phyloP scores from a whole-genome alignment of 1,140 invertebrate genomes.

The Melitaea cinxia region DNA sequence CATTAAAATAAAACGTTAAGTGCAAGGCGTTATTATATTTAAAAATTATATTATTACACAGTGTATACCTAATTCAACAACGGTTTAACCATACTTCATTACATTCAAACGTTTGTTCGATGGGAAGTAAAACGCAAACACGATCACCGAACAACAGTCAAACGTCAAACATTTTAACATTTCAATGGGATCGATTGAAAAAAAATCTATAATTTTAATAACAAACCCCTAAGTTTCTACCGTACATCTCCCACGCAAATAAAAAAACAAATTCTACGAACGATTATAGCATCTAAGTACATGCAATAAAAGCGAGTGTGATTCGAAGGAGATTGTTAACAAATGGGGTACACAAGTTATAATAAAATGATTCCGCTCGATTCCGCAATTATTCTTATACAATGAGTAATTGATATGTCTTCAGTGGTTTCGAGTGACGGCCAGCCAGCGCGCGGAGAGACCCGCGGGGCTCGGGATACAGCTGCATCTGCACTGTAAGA shows the following conservation, averaged over 20 bases:
- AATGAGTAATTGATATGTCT: conserved; percentile 70
- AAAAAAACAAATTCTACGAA: neutral
- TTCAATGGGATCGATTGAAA: conserved; percentile 32
- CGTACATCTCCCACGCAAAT: conserved; percentile 56
- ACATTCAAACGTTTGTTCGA: neutral
- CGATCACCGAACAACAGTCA: conserved; percentile 35
- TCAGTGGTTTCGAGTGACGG: conserved; percentile 57
- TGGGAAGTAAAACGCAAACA: neutral
- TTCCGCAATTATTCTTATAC: conserved; percentile 63
- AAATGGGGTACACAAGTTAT: conserved; percentile 46
- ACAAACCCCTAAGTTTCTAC: conserved; percentile 39
- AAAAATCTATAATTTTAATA: conserved; percentile 44
- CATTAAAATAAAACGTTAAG: too few species aligned
- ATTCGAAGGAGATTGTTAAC: conserved; percentile 3
- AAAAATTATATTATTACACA: too few species aligned
- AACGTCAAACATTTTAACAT: conserved; percentile 51
- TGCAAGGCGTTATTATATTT: too few species aligned
- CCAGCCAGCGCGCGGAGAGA: conserved; percentile 34
- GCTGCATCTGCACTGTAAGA: neutral
- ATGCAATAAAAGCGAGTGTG: conserved; percentile 17
- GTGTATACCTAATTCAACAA: too few species aligned
- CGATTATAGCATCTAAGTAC: conserved; percentile 18
- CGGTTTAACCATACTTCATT: too few species aligned
- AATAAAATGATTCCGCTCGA: conserved; percentile 58
- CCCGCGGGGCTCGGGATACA: conserved; percentile 12